Evolutionary conservation across 2,113 vertebrate species (phyloP), one percentile per base, ranked within the genome.

Genomic region (Hyla sarda): DNA sequence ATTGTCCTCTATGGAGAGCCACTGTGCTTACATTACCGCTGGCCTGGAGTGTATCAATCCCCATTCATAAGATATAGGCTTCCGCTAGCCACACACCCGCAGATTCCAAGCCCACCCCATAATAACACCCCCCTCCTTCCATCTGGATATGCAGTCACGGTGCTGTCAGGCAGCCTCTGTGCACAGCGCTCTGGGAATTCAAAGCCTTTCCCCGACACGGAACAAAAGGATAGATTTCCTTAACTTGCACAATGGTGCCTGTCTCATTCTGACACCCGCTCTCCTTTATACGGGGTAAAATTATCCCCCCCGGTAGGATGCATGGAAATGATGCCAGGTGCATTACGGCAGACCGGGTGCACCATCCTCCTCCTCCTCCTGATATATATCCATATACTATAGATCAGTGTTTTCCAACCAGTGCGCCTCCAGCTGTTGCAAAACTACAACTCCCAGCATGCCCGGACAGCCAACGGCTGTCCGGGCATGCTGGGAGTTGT

Each of bases 51-150:
- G 76, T 34, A 14, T 72, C 25, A 23, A 48, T 21, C 50, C 73
- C 65, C 84, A 86, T 86, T 86, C 84, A 86, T 78, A 78, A 84
- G 48, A 54, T 71, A 84, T 56, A 77, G 58, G 74, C 56, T 52
- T 65, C 73, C 13, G 54, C 48, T 58, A 84, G 37, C 50, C 50
- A 65, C 58, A 71, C 75, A 50, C 67, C 82, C 67, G 82, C 82
- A 47, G 47, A 78, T 77, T 76, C 6, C 83, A 69, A 86, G 17
- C 84, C 84, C 84, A 56, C 75, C 62, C 76, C 84, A 86, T 41
- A 5, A 41, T 8, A 3, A 3, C 41, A 56, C 52, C 19, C 34
- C 75, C 32, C 32, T 75, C 84, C 2, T 23, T 50, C 84, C 62
- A 69, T 71, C 84, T 86, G 83, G 56, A 85, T 41, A 71, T 41